Conservation (phyloP, 2,888 invertebrate species). For the Drosophila falleni region DNA sequence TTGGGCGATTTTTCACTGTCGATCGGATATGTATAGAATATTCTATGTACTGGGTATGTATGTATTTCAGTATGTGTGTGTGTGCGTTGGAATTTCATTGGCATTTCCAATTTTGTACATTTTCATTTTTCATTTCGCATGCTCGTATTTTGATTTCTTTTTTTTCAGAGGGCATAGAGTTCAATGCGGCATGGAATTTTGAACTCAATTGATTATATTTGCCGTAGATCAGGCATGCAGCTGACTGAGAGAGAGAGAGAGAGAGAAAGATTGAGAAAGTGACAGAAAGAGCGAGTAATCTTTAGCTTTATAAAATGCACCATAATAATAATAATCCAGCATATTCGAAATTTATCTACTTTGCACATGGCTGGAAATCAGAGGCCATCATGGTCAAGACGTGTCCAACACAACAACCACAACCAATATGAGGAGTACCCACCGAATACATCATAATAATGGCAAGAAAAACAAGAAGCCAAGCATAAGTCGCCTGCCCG, state of each 20-base stretch:
- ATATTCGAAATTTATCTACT: conserved; percentile 8
- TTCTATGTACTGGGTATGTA: not conserved
- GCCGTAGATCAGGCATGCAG: conserved; percentile 38
- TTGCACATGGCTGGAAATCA: conserved; percentile 32
- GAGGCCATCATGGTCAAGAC: conserved; percentile 41
- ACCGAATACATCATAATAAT: conserved; percentile 40
- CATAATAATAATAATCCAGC: not conserved
- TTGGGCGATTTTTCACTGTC: conserved; percentile 73
- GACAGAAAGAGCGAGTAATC: not conserved
- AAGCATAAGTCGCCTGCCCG: not conserved
- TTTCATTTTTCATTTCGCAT: conserved; percentile 39
- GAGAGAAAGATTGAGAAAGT: no score
- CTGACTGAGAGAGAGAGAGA: not conserved
- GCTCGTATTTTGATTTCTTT: conserved; percentile 34
- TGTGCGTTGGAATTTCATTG: conserved; percentile 71
- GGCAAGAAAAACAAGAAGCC: conserved; percentile 1
- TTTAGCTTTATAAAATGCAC: conserved; percentile 6
- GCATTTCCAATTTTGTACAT: conserved; percentile 73
- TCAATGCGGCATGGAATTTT: conserved; percentile 48
- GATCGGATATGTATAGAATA: conserved; percentile 39
- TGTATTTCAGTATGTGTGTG: conserved; percentile 16
- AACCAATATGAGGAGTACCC: not conserved
- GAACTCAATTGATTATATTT: conserved; percentile 44
- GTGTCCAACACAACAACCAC: conserved; percentile 19
- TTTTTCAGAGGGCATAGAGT: conserved; percentile 25